Evolutionary conservation across 2,797 vertebrate genomes (phyloP).

Genomic region (Cynopterus sphinx): DNA sequence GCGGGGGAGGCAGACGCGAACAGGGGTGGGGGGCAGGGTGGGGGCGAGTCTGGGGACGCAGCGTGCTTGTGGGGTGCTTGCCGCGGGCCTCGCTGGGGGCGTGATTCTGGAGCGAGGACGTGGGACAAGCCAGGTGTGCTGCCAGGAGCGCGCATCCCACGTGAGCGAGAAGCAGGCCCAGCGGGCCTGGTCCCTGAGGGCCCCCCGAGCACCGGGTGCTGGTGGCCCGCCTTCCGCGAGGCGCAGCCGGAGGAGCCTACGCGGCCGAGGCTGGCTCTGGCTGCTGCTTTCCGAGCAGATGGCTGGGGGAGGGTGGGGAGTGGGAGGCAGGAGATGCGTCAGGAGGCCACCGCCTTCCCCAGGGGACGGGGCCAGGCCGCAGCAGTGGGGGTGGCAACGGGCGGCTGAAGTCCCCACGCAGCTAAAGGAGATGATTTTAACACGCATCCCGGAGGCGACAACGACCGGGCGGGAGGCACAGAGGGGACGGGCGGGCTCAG

Average conservation of each 20-base stretch:
- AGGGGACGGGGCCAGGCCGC: slow-evolving; percentile 31
- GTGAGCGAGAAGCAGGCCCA: not conserved
- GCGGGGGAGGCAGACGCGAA: fast-evolving
- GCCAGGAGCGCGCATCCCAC: fast-evolving
- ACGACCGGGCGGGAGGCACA: not conserved
- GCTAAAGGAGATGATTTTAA: not conserved
- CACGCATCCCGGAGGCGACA: not conserved
- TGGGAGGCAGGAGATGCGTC: slow-evolving; percentile 71
- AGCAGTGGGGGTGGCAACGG: not conserved
- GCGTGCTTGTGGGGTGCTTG: too few species aligned
- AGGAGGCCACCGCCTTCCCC: slow-evolving; percentile 55
- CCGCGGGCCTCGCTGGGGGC: not conserved
- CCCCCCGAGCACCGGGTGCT: not conserved
- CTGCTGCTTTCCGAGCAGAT: slow-evolving; percentile 63
- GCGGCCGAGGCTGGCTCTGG: not conserved
- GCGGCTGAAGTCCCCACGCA: not conserved
- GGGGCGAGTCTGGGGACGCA: not conserved
- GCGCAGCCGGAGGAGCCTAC: not conserved
- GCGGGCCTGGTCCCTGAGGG: too few species aligned
- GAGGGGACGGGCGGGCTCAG: not conserved
- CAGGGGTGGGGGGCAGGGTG: not conserved
- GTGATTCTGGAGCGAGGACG: not conserved
- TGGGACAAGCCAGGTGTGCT: fast-evolving
- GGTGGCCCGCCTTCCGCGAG: not conserved
- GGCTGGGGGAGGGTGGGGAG: slow-evolving; percentile 50